These are phyloP conservation scores for Chitala chitala DNA, from an alignment of 2,113 vertebrate genomes.

Conservation along the genomic window DNA sequence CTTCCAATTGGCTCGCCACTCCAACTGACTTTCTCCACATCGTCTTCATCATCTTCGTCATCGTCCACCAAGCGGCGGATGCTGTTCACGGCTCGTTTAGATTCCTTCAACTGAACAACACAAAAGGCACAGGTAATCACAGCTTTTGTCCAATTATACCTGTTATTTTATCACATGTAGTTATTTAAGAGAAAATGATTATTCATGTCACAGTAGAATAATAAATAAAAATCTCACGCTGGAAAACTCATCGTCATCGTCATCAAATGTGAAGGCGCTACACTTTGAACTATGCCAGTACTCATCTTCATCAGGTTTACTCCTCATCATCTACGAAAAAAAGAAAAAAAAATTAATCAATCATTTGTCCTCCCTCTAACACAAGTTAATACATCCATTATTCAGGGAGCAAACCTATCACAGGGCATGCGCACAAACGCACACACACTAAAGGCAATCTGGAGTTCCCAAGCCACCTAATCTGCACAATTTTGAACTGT, in stretches of 20 bases:
- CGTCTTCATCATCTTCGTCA: constrained; percentile 55
- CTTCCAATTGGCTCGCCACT: constrained; percentile 91
- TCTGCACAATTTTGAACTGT: too few relatives aligned
- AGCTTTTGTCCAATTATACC: too few relatives aligned
- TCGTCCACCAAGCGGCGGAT: constrained; percentile 75
- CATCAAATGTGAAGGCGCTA: constrained; percentile 89
- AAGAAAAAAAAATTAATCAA: not conserved
- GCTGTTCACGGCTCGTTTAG: constrained; percentile 83
- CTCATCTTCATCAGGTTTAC: constrained; percentile 84
- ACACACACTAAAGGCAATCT: too few relatives aligned
- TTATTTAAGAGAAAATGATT: too few relatives aligned
- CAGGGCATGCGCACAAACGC: too few relatives aligned
- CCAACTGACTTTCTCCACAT: constrained; percentile 89
- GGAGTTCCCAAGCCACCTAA: too few relatives aligned
- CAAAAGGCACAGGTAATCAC: not conserved
- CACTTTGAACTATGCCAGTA: constrained; percentile 93
- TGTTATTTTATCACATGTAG: too few relatives aligned
- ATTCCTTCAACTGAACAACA: constrained; percentile 81
- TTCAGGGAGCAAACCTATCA: too few relatives aligned
- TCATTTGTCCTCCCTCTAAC: not conserved
- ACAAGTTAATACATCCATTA: too few relatives aligned
- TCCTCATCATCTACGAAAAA: constrained; percentile 72
- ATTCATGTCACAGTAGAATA: not conserved
- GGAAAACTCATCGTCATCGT: constrained; percentile 85
- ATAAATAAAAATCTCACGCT: constrained; percentile 53